A percentile compares a stretch with the other conserved stretches of the same genome.
These are phyloP conservation scores for Falco punctatus DNA, from an alignment of 2,113 vertebrate species.

Conservation along the genomic window DNA sequence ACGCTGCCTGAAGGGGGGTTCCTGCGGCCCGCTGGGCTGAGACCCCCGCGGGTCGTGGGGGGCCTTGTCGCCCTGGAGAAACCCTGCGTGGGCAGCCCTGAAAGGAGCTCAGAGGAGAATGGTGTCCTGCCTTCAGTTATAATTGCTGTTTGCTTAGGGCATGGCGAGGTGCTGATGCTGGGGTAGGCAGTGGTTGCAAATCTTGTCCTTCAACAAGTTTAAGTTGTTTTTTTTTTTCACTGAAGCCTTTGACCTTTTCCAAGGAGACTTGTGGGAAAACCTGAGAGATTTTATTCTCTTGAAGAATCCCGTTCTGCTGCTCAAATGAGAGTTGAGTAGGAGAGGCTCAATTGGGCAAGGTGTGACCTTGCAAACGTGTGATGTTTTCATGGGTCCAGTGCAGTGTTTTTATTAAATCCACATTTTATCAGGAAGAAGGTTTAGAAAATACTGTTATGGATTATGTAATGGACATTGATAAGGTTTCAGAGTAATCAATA, in stretches of 20 bases:
- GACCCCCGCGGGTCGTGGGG: fast-evolving
- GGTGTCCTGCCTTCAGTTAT: fast-evolving
- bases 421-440: background rate
- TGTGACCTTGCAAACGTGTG: fast-evolving
- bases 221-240: background rate
- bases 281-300: background rate
- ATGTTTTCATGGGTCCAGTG: background rate
- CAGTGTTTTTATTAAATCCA: fast-evolving
- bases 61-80: background rate
- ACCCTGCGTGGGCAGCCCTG: background rate
- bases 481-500: background rate
- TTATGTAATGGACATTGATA: background rate
- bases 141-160: fast-evolving
- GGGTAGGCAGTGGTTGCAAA: background rate
- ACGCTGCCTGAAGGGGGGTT: fast-evolving
- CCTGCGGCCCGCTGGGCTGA: background rate
- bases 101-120: background rate
- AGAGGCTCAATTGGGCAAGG: background rate
- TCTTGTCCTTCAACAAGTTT: too few relatives aligned
- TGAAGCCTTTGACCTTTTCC: background rate
- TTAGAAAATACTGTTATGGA: background rate
- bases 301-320: fast-evolving
- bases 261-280: background rate
- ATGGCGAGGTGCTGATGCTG: background rate
- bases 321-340: background rate